phyloP scores from a whole-genome alignment of 1,140 invertebrate genomes.

The Choristoneura fumiferana region DNA sequence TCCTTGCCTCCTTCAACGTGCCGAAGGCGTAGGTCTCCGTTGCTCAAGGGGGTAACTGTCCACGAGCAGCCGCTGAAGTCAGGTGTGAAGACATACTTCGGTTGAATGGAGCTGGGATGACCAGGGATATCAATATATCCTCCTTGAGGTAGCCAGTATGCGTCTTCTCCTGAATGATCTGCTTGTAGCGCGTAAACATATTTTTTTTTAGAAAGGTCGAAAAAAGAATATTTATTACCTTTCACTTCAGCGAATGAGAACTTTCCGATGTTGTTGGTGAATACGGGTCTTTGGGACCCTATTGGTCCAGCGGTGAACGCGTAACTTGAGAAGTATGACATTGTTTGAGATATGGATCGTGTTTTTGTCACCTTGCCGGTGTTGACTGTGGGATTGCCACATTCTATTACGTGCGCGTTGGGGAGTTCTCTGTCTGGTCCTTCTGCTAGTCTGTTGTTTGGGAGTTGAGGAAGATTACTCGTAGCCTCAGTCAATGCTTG shows the following conservation, averaged over 20 bases:
- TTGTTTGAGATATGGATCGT: too few relatives aligned
- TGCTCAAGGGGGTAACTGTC: not conserved
- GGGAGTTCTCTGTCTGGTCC: too few relatives aligned
- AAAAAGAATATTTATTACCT: not conserved
- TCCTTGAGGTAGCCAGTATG: conserved; percentile 1
- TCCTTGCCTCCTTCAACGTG: conserved; percentile 7
- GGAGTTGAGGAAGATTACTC: too few relatives aligned
- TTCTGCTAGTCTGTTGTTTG: too few relatives aligned
- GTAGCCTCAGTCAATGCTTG: too few relatives aligned
- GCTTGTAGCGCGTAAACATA: not conserved
- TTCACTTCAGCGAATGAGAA: not conserved
- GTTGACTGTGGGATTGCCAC: not conserved
- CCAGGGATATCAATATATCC: not conserved
- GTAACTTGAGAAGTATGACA: too few relatives aligned
- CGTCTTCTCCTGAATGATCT: not conserved
- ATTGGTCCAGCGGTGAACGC: too few relatives aligned
- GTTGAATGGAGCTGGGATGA: not conserved
- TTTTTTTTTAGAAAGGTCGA: too few relatives aligned
- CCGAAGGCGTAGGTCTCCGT: not conserved
- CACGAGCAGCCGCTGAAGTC: conserved; percentile 8
- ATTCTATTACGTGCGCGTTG: too few relatives aligned
- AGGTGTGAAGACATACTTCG: conserved; percentile 1
- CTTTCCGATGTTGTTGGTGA: not conserved
- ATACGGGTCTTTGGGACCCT: not conserved
- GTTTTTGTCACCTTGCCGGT: too few relatives aligned